Evolutionary conservation across 2,888 invertebrate genomes (phyloP).

Genomic region (Hymenopus coronatus): DNA sequence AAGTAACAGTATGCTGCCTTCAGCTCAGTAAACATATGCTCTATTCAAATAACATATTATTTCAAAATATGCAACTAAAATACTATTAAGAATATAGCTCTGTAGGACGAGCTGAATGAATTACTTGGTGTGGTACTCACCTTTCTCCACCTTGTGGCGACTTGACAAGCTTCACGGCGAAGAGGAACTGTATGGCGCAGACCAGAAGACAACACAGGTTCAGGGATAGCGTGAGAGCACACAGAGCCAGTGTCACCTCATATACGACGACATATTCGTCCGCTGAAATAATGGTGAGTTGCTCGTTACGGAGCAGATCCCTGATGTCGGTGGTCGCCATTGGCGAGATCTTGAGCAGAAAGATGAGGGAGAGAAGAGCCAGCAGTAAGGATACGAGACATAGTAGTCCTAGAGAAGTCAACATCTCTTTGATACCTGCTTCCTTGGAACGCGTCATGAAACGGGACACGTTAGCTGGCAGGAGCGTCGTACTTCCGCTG

Average conservation of each 20-base stretch:
- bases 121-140: slow-evolving; percentile 45
- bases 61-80: too few relatives aligned
- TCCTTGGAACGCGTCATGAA: slow-evolving; percentile 46
- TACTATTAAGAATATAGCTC: too few relatives aligned
- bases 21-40: too few relatives aligned
- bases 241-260: slow-evolving; percentile 87
- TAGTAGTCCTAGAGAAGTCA: slow-evolving; percentile 79
- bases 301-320: slow-evolving; percentile 55
- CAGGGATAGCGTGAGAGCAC: slow-evolving; percentile 82
- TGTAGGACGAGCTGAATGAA: too few relatives aligned
- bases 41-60: not conserved
- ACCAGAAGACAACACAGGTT: slow-evolving; percentile 89
- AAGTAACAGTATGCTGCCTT: too few relatives aligned
- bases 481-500: slow-evolving; percentile 27
- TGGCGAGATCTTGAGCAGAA: slow-evolving; percentile 80
- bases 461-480: slow-evolving; percentile 32
- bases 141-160: slow-evolving; percentile 75
- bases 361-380: slow-evolving; percentile 78
- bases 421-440: slow-evolving; percentile 70
- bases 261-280: slow-evolving; percentile 86
- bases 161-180: slow-evolving; percentile 87
- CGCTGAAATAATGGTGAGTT: slow-evolving; percentile 57
- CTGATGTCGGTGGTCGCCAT: slow-evolving; percentile 53
- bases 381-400: slow-evolving; percentile 82
- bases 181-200: slow-evolving; percentile 91